These are phyloP conservation scores for Neosalanx taihuensis DNA, from an alignment of 2,797 vertebrate genomes.

Conservation along the genomic window DNA sequence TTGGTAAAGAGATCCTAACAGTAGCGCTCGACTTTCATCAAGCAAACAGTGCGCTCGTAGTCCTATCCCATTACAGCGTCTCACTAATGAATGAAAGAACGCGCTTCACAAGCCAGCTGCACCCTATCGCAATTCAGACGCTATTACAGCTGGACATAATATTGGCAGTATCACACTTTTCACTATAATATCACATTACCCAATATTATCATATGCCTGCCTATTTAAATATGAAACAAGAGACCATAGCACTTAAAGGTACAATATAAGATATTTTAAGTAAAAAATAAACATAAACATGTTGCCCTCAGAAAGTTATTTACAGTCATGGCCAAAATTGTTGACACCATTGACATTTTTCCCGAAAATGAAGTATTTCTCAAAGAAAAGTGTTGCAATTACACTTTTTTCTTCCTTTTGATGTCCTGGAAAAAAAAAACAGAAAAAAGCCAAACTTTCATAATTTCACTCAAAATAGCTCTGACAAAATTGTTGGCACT, in stretches of 20 bases:
- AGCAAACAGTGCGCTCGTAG: conserved; percentile 16
- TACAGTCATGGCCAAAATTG: too few species aligned
- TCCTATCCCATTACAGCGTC: conserved; percentile 28
- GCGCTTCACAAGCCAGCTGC: conserved; percentile 51
- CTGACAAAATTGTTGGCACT: too few species aligned
- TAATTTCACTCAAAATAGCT: too few species aligned
- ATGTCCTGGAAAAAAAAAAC: too few species aligned
- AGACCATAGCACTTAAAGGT: not conserved
- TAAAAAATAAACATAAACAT: too few species aligned
- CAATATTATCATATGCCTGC: not conserved
- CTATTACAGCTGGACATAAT: not conserved
- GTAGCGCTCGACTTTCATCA: conserved; percentile 21
- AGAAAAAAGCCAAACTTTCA: too few species aligned
- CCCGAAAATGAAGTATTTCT: too few species aligned
- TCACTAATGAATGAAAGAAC: conserved; percentile 50
- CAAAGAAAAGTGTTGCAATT: too few species aligned
- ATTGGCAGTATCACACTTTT: not conserved
- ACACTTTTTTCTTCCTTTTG: too few species aligned
- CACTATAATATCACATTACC: not conserved
- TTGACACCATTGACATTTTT: too few species aligned
- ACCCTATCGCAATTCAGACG: conserved; percentile 38
- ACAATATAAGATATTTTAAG: too few species aligned
- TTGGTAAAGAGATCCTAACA: conserved; percentile 8
- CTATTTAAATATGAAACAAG: not conserved
- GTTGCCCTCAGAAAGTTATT: too few species aligned